Base-by-base conservation (phyloP, 2,888 invertebrate genomes). In the Protophormia terraenovae region DNA sequence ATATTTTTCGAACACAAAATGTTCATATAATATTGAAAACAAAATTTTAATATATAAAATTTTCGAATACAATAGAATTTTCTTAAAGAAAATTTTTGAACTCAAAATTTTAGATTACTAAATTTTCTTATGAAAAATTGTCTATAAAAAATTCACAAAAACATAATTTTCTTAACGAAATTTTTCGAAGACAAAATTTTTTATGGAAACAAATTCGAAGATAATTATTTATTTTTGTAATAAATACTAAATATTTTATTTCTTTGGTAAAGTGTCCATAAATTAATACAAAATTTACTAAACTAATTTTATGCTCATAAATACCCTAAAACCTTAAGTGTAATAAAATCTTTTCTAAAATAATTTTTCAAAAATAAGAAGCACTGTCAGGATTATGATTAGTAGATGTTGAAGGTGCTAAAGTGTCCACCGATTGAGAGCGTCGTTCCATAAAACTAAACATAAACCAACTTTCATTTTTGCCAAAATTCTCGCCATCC, bases 401-500 rank as follows among this genome's bases (percentile, higher is more conserved):
- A 19, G 19, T 45, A 10, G 76, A 64, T 3, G 50, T 75, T 0
- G 75, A 60, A 5, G 87, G 47, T 10, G 89, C 83, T 45, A 91
- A 86, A 0, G 88, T 87, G 35, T 87, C 78, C 27, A 87, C 88
- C 0, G 91, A 91, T 64, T 88, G 88, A 0, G 89, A 86, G 0
- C 91, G 90, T 35, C 86, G 87, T 60, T 91, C 89, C 85, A 89
- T 77, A 71, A 89, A 91, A 58, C 89, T 89, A 87, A 94, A 94
- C 27, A 93, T 93, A 87, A 93, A 94, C 86, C 93, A 89, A 24
- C 90, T 91, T 84, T 94, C 94, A 62, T 93, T 93, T 87, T 93
- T 93, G 12, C 94, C 94, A 90, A 95, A 95, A 22, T 92, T 89
- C 90, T 95, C 95, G 1, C 94, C 95, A 87, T 95, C 95, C 87